Base-by-base conservation (phyloP, 35 echinoderm and acorn worm genomes). In the Lytechinus pictus region DNA sequence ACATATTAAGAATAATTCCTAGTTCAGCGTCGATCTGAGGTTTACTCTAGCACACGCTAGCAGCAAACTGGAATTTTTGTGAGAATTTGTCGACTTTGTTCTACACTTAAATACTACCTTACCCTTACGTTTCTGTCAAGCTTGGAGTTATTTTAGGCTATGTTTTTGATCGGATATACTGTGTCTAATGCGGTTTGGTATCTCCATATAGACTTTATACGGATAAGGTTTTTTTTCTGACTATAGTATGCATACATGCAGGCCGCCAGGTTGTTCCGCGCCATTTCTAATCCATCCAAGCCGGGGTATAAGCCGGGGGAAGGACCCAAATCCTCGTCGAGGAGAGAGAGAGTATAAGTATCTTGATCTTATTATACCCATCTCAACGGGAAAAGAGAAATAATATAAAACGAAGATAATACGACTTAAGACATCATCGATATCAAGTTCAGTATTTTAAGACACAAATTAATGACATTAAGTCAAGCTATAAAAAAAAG, bases 121-220 rank as follows among this genome's bases (percentile, higher is more conserved):
- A 54, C 55, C 53, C n/a, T 57, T 57, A 16, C 28, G 54, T 57
- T 11, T 54, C 54, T 52, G 33, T 28, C 53, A 53, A 93, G 53
- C 54, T 57, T 0, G 92, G 13, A 57, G 52, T 93, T 55, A 93
- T 93, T 93, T 93, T 54, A 53, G 92, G 92, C 52, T 19, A 93
- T 93, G 54, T 93, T 93, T 93, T 93, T 93, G 92, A 93, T 93
- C 92, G 92, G 92, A 93, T 93, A 57, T 54, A 93, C 92, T 54
- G 92, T 55, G 19, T 79, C 92, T 93, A 93, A 93, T 93, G 92
- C 92, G 92, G 54, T 57, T 93, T 93, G 88, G 28, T 52, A 44
- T 44, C 88, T 90, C 16, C 28, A 44, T 90, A 54, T 52, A 90
- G 88, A 54, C 52, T 28, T 9, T 92, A 9, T 93, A 54, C 92